Evolutionary conservation across 2,888 invertebrate genomes (phyloP).

Genomic region (Agrochola lota): DNA sequence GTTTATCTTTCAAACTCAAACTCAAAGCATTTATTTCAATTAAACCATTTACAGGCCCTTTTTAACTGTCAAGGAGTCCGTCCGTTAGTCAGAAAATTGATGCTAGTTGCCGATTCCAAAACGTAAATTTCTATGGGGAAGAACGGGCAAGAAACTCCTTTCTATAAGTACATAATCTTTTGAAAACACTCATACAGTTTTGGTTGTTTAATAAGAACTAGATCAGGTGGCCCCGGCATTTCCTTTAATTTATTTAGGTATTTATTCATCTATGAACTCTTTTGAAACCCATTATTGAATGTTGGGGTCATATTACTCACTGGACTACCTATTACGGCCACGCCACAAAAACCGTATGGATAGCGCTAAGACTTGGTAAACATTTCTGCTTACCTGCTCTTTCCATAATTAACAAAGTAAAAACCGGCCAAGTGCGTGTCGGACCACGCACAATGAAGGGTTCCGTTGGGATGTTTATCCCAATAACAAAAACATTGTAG

Average conservation of each 20-base stretch:
- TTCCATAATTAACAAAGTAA: neutral
- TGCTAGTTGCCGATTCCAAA: neutral
- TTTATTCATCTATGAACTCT: neutral
- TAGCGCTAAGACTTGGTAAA: neutral
- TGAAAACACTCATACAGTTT: too few species aligned
- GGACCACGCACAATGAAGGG: too few species aligned
- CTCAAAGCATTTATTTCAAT: neutral
- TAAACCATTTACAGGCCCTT: neutral
- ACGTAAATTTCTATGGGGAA: neutral
- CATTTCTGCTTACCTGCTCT: neutral
- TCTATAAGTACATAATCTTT: neutral
- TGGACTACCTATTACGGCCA: neutral
- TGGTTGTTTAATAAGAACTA: neutral
- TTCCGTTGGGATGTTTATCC: too few species aligned
- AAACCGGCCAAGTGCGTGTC: too few species aligned
- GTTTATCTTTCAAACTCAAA: neutral
- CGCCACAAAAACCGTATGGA: neutral
- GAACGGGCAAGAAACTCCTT: neutral
- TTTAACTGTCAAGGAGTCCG: neutral
- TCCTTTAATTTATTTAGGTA: neutral
- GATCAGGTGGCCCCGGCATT: neutral
- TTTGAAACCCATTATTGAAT: neutral
- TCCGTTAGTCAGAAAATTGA: neutral
- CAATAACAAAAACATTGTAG: too few species aligned
- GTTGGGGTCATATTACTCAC: neutral